Evolutionary conservation across 2,888 invertebrate genomes (phyloP), one percentile per base, ranked within the genome.

Genomic region (Drosophila mayaguana): DNA sequence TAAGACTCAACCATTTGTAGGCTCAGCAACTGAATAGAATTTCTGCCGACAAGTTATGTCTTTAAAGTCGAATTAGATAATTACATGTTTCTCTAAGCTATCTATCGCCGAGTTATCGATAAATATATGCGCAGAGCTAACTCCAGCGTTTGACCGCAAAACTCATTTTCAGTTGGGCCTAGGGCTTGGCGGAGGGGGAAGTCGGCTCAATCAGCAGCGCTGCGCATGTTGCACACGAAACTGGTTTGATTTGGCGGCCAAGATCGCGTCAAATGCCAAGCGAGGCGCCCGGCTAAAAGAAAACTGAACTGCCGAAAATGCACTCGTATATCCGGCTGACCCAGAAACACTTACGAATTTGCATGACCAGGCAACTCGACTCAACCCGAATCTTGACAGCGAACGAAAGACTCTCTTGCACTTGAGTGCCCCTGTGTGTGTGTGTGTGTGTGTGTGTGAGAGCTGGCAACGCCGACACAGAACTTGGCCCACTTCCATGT

Each of bases 401-500:
- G 53, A 55, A 3, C 38, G 34, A 60, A 28, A 43, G 25, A n/a
- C 51, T 28, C 34, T 25, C 20, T 61, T n/a, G 5, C 3, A 32
- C 18, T 42, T 46, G 16, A 66, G 48, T 46, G 48, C n/a, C n/a
- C n/a, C n/a, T 45, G 65, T 74, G 45, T 66, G 43, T 45, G 34
- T 62, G 51, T 60, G 53, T 60, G 42, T 63, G 50, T 64, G 45
- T 59, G 22, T 60, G 64, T 57, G 71, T 46, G 64, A 60, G 59
- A 70, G 54, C 60, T 72, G 72, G 63, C 78, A 42, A 56, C 62
- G 70, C 36, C 48, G 34, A 45, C 69, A 60, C 63, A 82, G 74
- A 80, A 86, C 87, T 86, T 87, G 84, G 85, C 84, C 84, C 85
- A 84, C 78, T 80, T 84, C 67, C 57, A 63, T 63, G 70, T 77